Base-by-base conservation (phyloP, 2,797 vertebrate species). In the Moxostoma hubbsi region DNA sequence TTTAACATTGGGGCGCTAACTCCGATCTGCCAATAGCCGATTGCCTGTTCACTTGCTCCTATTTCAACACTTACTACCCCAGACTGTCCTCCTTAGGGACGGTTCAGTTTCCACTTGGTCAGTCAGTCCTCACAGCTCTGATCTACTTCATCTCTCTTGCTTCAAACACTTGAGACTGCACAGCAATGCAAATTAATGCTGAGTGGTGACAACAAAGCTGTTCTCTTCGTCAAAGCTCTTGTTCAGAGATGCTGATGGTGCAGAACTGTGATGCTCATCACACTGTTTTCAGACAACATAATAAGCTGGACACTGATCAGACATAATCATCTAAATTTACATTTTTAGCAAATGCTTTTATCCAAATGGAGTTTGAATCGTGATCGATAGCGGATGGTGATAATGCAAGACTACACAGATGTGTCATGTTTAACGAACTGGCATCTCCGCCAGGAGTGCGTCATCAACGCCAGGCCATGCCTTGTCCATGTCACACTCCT, bases 81-180 rank as follows among this genome's bases (percentile, higher is more conserved):
- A 11, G 62, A 62, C 70, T 12, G 65, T 68, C 73, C 73, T 64
- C 83, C 81, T 76, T 58, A 65, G 76, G 85, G 85, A 72, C 75
- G 82, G 75, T 85, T 86, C 77, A 80, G 81, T 84, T 87, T 89
- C 81, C 87, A 86, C 86, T 83, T 85, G 86, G 85, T 83, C 81
- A 83, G 81, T 77, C 82, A 85, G 83, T 83, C 74, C 83, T 82
- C 78, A 78, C 73, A 81, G 73, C 73, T 79, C 71, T 87, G 86
- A 88, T 86, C 86, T 84, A 88, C 68, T 86, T 88, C 85, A 87
- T 74, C 55, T 59, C 75, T 73, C 46, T 79, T 73, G 80, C 75
- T 70, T 73, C 45, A 24, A 59, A 73, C 18, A 57, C 51, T 68
- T 18, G 55, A 45, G 72, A 18, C 13, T 53, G 79, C 16, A 71